phyloP scores from a whole-genome alignment of 1,140 invertebrate species.

The Maniola jurtina region DNA sequence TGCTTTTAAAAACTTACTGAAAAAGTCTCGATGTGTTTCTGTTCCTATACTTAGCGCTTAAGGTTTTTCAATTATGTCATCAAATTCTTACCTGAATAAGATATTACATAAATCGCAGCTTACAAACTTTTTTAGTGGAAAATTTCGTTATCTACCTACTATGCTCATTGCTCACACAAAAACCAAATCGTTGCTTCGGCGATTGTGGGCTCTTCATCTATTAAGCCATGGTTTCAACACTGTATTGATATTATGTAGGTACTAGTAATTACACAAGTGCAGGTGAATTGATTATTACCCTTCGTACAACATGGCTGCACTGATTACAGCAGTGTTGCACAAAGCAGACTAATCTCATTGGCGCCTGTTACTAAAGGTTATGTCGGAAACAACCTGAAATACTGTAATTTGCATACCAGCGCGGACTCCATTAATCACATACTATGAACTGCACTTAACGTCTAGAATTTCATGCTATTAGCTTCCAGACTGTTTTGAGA shows the following conservation, averaged over 20 bases:
- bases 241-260: background rate
- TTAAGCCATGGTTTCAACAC: too few species aligned
- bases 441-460: conserved; percentile 6
- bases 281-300: background rate
- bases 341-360: conserved; percentile 61
- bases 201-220: too few species aligned
- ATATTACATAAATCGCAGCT: too few species aligned
- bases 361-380: conserved; percentile 42
- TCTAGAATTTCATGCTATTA: background rate
- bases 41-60: too few species aligned
- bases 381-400: conserved; percentile 43
- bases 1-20: too few species aligned
- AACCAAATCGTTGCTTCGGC: too few species aligned
- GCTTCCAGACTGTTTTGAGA: background rate
- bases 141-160: too few species aligned
- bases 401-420: conserved; percentile 55
- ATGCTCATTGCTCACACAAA: too few species aligned
- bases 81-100: too few species aligned
- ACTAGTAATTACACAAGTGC: background rate
- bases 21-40: too few species aligned
- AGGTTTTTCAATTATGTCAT: too few species aligned
- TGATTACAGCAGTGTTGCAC: conserved; percentile 48
- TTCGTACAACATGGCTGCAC: background rate
- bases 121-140: too few species aligned
- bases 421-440: conserved; percentile 20